Percentiles rank a stretch among this genome's conserved stretches.
phyloP scores from a whole-genome alignment of 64 coral and sea anemone species.

The Montipora sp. region DNA sequence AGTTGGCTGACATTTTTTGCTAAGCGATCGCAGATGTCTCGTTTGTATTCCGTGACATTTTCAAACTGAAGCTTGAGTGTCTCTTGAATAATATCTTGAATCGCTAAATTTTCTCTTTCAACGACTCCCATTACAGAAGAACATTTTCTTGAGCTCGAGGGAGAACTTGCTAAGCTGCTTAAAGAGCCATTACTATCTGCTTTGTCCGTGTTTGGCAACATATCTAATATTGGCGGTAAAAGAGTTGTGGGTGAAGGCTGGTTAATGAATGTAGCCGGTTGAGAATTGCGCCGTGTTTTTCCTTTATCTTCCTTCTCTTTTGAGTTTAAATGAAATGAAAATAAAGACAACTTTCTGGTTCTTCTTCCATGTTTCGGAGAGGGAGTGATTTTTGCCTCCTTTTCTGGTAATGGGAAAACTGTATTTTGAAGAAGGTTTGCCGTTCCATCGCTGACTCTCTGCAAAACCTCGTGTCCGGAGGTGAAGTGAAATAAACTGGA shows the following conservation, averaged over 20 bases:
- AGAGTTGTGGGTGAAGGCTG: constrained; percentile 61
- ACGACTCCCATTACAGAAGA: constrained; percentile 20
- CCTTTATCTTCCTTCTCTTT: constrained; percentile 77
- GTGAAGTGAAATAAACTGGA: constrained; percentile 33
- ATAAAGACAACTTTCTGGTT: constrained; percentile 83
- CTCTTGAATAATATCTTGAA: constrained; percentile 88
- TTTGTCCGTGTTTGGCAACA: not conserved
- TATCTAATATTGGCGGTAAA: constrained; percentile 44
- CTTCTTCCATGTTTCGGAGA: constrained; percentile 79
- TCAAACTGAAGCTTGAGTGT: constrained; percentile 90
- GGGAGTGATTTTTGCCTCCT: constrained; percentile 54
- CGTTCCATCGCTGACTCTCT: not conserved
- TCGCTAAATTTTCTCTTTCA: constrained; percentile 74
- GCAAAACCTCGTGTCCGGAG: constrained; percentile 32
- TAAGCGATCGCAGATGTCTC: constrained; percentile 84
- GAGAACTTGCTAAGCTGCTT: constrained; percentile 75
- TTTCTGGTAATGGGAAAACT: constrained; percentile 20
- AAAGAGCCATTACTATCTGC: constrained; percentile 14
- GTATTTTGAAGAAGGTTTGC: not conserved
- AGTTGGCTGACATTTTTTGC: constrained; percentile 88
- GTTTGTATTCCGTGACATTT: constrained; percentile 77
- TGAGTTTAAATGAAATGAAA: constrained; percentile 90
- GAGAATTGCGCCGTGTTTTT: constrained; percentile 45
- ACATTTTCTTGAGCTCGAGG: constrained; percentile 58
- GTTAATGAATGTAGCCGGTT: constrained; percentile 46